Base-by-base conservation (phyloP, 2,113 vertebrate genomes). In the Dipodomys stephensi region DNA sequence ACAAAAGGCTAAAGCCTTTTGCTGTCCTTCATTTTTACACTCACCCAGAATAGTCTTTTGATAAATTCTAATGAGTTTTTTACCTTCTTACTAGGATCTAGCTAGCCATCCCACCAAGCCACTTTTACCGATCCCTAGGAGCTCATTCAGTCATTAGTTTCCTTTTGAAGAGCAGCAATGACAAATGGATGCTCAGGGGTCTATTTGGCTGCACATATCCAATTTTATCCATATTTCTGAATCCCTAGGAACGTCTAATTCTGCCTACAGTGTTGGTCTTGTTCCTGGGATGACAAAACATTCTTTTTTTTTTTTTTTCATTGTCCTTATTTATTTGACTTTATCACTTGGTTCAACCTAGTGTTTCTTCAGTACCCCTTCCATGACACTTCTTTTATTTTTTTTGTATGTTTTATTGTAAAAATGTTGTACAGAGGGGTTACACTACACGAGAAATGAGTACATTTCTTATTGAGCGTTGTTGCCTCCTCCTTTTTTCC, bases 1-100 rank as follows among this genome's bases (percentile, higher is more conserved):
- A 92, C 82, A 71, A 49, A 49, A 49, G 49, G 90, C 22, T 62
- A n/a, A 92, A 91, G 2, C 49, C 18, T 83, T 94, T 71, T 35
- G 9, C 30, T 72, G 27, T 23, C 32, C 30, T 91, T 78, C 20
- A 30, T 89, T 87, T 92, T 93, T 91, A 23, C 13, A 76, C 20
- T 39, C 32, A 20, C 23, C 20, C 23, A 53, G 80, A 60, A 11
- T 69, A 84, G 32, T 83, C 53, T 73, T 35, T 15, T 80, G 78
- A 82, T 92, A 46, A 57, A 67, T 78, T 27, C 32, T 68, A 32
- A 77, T 73, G 90, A 35, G 19, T 83, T 91, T 90, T 57, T 39
- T 39, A 25, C 46, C n/a, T 82, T 39, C 39, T n/a, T 62, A 16
- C 39, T 74, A 49, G 30, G 44, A 71, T 65, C 19, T 5, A 83